Conservation (phyloP, 2,797 vertebrate genomes). For the Periparus ater region DNA sequence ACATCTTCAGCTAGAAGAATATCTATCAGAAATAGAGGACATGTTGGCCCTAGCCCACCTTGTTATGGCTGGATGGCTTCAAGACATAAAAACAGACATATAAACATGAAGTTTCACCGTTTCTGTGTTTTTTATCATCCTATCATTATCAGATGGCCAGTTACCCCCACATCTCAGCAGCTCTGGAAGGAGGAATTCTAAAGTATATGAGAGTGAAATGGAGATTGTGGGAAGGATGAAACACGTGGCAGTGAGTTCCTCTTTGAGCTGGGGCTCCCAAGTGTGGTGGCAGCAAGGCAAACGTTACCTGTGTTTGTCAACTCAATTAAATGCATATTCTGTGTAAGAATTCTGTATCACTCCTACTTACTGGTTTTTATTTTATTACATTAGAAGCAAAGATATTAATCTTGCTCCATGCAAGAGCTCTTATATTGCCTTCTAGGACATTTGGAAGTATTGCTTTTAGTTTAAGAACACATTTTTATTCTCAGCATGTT, state of each 20-base stretch:
- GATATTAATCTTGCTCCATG: neutral
- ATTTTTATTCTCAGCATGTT: slow-evolving; percentile 52
- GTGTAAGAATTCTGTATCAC: neutral
- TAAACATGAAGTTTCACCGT: neutral
- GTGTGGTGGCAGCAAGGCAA: neutral
- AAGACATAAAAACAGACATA: neutral
- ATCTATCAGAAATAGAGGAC: neutral
- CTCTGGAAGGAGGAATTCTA: neutral
- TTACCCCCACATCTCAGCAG: neutral
- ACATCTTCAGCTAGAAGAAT: neutral
- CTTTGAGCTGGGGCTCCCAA: neutral
- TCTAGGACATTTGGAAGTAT: neutral
- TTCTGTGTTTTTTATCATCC: neutral
- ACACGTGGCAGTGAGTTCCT: neutral
- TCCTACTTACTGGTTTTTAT: neutral
- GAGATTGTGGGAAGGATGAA: neutral
- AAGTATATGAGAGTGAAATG: neutral
- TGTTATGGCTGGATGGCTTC: neutral
- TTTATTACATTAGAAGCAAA: neutral
- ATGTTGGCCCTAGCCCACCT: neutral
- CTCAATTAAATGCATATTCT: neutral
- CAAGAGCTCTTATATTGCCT: neutral
- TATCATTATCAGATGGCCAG: neutral
- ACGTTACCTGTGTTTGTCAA: neutral
- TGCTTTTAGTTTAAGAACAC: slow-evolving; percentile 28